Base-by-base conservation (phyloP, 2,888 invertebrate genomes). In the Uropetala carovei region DNA sequence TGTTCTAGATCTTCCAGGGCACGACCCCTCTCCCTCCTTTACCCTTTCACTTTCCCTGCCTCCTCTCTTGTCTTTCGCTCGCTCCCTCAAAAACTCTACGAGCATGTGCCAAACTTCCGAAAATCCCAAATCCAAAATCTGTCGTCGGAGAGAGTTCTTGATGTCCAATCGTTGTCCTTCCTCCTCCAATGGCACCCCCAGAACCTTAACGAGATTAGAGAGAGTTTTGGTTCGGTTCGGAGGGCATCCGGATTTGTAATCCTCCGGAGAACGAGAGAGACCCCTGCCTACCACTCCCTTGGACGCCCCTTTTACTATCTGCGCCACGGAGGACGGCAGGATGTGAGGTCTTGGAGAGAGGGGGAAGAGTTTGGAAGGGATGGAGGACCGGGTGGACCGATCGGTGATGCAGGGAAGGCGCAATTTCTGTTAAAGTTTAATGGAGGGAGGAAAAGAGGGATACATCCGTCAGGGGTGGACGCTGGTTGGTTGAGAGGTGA, bases 181-280 rank as follows among this genome's bases (percentile, higher is more conserved):
- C n/a, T 60, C 59, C 64, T 13, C 89, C 89, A 18, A 86, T 18
- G 18, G 56, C n/a, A 30, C 56, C 89, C 64, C 60, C 83, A 57
- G 43, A 57, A 83, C 83, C 43, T 60, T 89, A 89, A 89, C 89
- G 64, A 89, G 89, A 89, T 89, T 89, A 89, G 68, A n/a, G 89
- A n/a, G 89, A 59, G 43, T 18, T 89, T 89, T 56, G 89, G 89
- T 89, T 68, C 43, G 83, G 83, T 57, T 83, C 57, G 30, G 83
- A n/a, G 56, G 18, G 82, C 89, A 30, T 64, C 64, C 89, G 64
- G 89, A 64, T 43, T 68, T 64, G 89, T 64, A 89, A 89, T 89
- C 89, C 89, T 30, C 30, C 8, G 86, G 86, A 60, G 16, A 64
- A 16, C 43, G n/a, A 3, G 58, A 13, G 85, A 22, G 75, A 27